These are phyloP conservation scores for Pipistrellus nathusii DNA, from an alignment of 2,797 vertebrate genomes.

Conservation along the genomic window DNA sequence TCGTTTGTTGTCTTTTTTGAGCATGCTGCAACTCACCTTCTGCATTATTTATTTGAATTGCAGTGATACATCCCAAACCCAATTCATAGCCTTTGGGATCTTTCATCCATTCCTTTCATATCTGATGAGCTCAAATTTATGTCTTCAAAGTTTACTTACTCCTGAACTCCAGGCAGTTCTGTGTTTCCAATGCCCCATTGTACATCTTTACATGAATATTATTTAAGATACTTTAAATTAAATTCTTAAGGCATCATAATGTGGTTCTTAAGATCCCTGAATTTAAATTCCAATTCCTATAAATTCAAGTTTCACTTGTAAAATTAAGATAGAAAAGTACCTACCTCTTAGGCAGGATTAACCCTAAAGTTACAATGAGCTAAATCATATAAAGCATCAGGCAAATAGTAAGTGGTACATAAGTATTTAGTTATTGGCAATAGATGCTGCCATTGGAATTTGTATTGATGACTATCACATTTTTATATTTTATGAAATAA, in stretches of 20 bases:
- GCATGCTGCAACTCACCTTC: neutral
- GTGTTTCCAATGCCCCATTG: neutral
- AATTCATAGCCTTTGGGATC: neutral
- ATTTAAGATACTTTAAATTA: neutral
- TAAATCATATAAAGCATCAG: neutral
- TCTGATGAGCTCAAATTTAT: neutral
- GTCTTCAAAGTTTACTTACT: neutral
- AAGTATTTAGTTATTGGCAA: neutral
- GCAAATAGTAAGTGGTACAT: neutral
- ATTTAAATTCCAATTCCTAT: neutral
- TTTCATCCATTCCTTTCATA: neutral
- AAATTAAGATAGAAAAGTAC: neutral
- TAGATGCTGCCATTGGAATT: neutral
- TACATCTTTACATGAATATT: neutral
- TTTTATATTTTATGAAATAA: slow-evolving; percentile 10
- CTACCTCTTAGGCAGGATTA: neutral
- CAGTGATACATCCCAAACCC: neutral
- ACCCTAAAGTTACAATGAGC: neutral
- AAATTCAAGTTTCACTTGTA: neutral
- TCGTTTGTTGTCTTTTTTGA: no score
- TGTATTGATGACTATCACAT: neutral
- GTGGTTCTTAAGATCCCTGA: neutral
- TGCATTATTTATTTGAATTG: neutral
- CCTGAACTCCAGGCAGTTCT: neutral
- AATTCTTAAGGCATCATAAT: neutral